These are phyloP conservation scores for Drosophila bunnanda DNA, from an alignment of 2,888 invertebrate species.

Conservation along the genomic window DNA sequence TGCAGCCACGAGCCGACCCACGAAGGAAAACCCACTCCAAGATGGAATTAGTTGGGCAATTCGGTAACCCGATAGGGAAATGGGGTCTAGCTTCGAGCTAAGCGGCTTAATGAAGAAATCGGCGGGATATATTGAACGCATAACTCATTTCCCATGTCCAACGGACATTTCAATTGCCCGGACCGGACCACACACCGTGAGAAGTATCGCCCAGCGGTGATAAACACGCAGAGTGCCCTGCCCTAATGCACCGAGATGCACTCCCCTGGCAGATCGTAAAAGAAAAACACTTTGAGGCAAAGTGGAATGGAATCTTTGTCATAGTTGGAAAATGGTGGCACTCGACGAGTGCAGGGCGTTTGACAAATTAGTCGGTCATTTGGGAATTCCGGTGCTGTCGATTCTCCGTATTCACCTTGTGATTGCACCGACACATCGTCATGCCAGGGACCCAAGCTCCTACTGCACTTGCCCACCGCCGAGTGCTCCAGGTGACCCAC, in stretches of 20 bases:
- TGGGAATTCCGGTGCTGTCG: slow-evolving; percentile 42
- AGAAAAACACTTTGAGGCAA: slow-evolving; percentile 23
- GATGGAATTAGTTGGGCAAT: slow-evolving; percentile 30
- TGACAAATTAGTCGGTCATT: slow-evolving; percentile 72
- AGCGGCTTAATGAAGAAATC: slow-evolving; percentile 38
- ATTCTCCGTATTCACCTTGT: slow-evolving; percentile 22
- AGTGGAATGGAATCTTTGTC: slow-evolving; percentile 30
- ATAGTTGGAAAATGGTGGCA: slow-evolving; percentile 46
- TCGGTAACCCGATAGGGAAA: slow-evolving; percentile 37
- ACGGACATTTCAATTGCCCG: slow-evolving; percentile 26
- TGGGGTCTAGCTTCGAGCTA: slow-evolving; percentile 9
- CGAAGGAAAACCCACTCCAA: slow-evolving; percentile 15
- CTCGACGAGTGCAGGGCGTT: slow-evolving; percentile 45
- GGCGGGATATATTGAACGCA: slow-evolving; percentile 1
- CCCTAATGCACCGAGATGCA: slow-evolving; percentile 28
- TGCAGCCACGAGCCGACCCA: slow-evolving; percentile 21
- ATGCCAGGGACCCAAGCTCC: slow-evolving; percentile 43
- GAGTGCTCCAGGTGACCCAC: slow-evolving; percentile 20
- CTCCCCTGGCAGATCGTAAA: slow-evolving; percentile 24
- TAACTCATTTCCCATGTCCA: slow-evolving; percentile 26
- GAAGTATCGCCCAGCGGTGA: slow-evolving; percentile 26
- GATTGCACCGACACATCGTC: slow-evolving; percentile 19
- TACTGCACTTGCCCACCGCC: slow-evolving; percentile 33
- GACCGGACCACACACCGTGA: slow-evolving; percentile 37
- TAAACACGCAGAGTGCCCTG: slow-evolving; percentile 31